Base-by-base conservation (phyloP, 2,888 invertebrate species). In the Stegana nigrithorax region DNA sequence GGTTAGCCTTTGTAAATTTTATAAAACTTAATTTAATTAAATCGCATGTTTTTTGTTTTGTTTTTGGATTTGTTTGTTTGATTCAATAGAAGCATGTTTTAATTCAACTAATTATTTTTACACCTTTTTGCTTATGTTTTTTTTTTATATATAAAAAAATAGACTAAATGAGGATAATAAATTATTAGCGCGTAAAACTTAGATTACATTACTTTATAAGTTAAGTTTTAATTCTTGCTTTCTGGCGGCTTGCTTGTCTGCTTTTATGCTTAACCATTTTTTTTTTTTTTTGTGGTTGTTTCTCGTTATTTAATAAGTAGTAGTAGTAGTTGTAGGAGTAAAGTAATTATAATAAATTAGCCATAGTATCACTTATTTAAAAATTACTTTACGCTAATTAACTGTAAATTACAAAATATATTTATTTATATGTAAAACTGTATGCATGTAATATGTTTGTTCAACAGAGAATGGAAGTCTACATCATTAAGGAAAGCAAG, bases 331-430 rank as follows among this genome's bases (percentile, higher is more conserved):
- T 44, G 8, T 17, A 44, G 14, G n/a, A 44, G 12, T 17, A 32
- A n/a, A 19, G 63, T 70, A 67, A 66, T 69, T 77, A 78, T 55
- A 78, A 76, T 80, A 78, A 82, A 82, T 81, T 82, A 81, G 82
- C 82, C 80, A 67, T 81, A 81, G 81, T 81, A 81, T 81, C 81
- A 81, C 81, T 81, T 81, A 82, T 75, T 72, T 80, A 67, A 69
- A 75, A 80, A 70, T 75, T 78, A 78, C 67, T 71, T 65, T 72
- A 79, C 73, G 73, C 80, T 78, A 76, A 80, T 76, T 64, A 71
- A 73, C 75, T 78, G 78, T 65, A 73, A 72, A 67, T 70, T 66
- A 74, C 67, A 65, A 65, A 57, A 67, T 67, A 68, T 53, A 67
- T 42, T 45, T 19, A 19, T 45, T 17, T 21, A 2, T 36, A 14